Conservation (phyloP, 1,140 invertebrate species). For the Euschistus heros region DNA sequence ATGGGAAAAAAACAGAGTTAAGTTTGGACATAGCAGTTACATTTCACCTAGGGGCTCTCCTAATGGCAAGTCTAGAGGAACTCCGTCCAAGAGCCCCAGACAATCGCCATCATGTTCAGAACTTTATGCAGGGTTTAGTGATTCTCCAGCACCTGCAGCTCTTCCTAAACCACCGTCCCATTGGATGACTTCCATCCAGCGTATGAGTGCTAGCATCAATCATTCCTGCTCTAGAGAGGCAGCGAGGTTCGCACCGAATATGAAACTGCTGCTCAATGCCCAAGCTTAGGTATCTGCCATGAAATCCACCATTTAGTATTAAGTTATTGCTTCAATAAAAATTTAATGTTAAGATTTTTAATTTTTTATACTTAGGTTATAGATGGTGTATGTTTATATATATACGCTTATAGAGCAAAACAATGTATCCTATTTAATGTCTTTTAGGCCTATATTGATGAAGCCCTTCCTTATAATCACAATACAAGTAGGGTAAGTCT, state of each 20-base stretch:
- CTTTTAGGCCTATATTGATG: conserved; percentile 8
- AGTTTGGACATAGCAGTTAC: conserved; percentile 3
- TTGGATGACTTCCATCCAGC: conserved; percentile 15
- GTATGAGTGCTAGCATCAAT: conserved; percentile 1
- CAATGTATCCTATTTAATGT: conserved; percentile 16
- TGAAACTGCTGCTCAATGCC: conserved; percentile 14
- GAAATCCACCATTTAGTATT: conserved; percentile 12
- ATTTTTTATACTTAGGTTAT: conserved; percentile 17
- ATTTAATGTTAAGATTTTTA: conserved; percentile 19
- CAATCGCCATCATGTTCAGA: conserved; percentile 6
- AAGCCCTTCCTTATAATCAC: conserved; percentile 15
- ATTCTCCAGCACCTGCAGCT: conserved; percentile 20
- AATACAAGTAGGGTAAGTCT: conserved; percentile 13
- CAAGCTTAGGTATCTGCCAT: conserved; percentile 16
- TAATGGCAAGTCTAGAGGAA: conserved; percentile 5
- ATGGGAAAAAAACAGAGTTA: conserved; percentile 4
- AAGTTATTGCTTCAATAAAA: conserved; percentile 13
- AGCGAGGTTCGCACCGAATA: neutral
- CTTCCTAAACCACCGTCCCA: conserved; percentile 22
- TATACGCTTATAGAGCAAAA: conserved; percentile 12
- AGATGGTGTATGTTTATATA: conserved; percentile 4
- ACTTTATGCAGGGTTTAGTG: conserved; percentile 22
- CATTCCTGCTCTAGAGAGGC: conserved; percentile 1
- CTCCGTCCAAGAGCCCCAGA: conserved; percentile 18
- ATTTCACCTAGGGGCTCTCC: conserved; percentile 8